Evolutionary conservation across 2,113 vertebrate species (phyloP).

Genomic region (Anoplopoma fimbria): DNA sequence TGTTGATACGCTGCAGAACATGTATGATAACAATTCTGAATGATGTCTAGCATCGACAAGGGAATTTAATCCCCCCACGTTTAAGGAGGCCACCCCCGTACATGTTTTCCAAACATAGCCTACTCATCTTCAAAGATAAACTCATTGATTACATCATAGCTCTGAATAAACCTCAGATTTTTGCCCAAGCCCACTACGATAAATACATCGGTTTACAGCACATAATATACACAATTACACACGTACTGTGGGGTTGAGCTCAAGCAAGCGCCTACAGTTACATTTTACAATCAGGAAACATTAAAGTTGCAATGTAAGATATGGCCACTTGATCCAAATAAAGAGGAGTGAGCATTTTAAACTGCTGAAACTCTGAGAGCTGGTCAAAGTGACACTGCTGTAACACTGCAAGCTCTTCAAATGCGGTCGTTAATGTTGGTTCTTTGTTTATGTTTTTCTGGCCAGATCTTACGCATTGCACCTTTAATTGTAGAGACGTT

Average conservation of each 20-base stretch:
- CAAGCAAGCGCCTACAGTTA: not conserved
- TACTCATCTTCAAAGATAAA: constrained; percentile 2
- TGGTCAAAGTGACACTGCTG: too few species aligned
- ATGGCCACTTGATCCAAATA: not conserved
- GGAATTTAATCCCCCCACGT: constrained; percentile 11
- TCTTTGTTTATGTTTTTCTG: too few species aligned
- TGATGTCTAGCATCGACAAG: not conserved
- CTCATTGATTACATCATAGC: constrained; percentile 8
- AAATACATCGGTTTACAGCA: not conserved
- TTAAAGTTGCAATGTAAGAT: not conserved
- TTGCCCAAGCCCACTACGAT: not conserved
- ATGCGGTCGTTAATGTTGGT: not conserved
- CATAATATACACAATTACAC: not conserved
- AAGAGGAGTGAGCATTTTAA: not conserved
- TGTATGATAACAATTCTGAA: constrained; percentile 9
- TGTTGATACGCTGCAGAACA: constrained; percentile 8
- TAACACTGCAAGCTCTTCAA: not conserved
- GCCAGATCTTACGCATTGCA: too few species aligned
- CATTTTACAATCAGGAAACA: not conserved
- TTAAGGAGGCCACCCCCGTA: not conserved
- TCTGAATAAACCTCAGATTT: not conserved
- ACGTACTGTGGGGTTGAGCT: not conserved
- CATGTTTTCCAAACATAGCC: constrained; percentile 20
- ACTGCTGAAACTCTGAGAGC: too few species aligned
- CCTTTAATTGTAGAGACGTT: not conserved